Percentiles rank a stretch among this genome's conserved stretches.
Evolutionary conservation across 1,140 invertebrate species (phyloP).

Genomic region (Drosophila equinoxialis): DNA sequence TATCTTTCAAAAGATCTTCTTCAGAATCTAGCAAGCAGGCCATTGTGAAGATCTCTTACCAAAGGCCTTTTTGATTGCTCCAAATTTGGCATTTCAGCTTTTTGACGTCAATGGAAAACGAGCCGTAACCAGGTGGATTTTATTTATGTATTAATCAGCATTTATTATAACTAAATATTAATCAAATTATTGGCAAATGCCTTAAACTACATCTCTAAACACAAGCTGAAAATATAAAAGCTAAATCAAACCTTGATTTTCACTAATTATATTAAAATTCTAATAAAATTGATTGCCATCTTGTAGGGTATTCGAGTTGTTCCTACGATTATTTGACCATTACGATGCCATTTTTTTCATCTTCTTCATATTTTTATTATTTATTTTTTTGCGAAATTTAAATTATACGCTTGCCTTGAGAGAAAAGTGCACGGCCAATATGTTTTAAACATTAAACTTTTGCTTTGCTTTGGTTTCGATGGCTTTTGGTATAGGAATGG

Average conservation of each 20-base stretch:
- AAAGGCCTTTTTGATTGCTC: not conserved
- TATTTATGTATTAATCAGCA: not conserved
- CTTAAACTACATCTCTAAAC: too few relatives aligned
- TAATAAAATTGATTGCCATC: too few relatives aligned
- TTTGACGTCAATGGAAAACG: slow-evolving; percentile 2
- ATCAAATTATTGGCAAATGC: too few relatives aligned
- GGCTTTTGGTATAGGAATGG: slow-evolving; percentile 15
- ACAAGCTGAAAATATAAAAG: too few relatives aligned
- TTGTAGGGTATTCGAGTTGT: slow-evolving; percentile 23
- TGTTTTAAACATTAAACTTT: slow-evolving; percentile 74
- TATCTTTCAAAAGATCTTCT: not conserved
- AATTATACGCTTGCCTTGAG: slow-evolving; percentile 70
- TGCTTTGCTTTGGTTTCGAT: slow-evolving; percentile 26
- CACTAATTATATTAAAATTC: too few relatives aligned
- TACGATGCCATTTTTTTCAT: not conserved
- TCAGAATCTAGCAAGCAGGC: not conserved
- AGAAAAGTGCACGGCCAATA: slow-evolving; percentile 72
- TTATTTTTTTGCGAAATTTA: slow-evolving; percentile 67
- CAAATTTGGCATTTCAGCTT: slow-evolving; percentile 1
- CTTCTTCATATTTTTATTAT: slow-evolving; percentile 55
- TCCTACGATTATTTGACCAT: not conserved
- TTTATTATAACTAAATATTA: too few relatives aligned
- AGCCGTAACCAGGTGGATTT: not conserved
- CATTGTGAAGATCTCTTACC: too few relatives aligned
- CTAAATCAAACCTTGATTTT: too few relatives aligned